phyloP scores from a whole-genome alignment of 2,797 vertebrate genomes.

The Rhodeus uyekii region DNA sequence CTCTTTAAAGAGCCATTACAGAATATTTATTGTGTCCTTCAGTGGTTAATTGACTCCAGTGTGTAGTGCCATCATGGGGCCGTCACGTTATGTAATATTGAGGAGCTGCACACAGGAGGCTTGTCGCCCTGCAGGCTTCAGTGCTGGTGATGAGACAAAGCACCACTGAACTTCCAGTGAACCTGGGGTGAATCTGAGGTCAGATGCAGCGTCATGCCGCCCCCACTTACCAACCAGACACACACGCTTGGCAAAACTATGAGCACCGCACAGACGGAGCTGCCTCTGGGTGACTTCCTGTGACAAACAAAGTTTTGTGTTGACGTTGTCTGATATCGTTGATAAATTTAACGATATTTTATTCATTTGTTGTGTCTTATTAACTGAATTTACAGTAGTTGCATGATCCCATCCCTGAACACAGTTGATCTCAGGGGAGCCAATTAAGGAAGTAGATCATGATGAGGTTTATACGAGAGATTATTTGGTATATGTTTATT shows the following conservation, averaged over 20 bases:
- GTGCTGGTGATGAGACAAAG: constrained; percentile 42
- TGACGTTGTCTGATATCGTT: constrained; percentile 18
- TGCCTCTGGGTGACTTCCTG: constrained; percentile 7
- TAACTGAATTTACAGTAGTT: not conserved
- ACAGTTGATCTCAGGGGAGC: not conserved
- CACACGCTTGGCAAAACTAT: constrained; percentile 24
- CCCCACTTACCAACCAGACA: constrained; percentile 49
- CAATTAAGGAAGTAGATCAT: constrained; percentile 11
- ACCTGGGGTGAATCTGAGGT: constrained; percentile 56
- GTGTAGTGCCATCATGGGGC: constrained; percentile 25
- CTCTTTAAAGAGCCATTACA: constrained; percentile 25
- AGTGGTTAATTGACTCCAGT: constrained; percentile 45
- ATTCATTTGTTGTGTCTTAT: not conserved
- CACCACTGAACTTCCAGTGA: constrained; percentile 57
- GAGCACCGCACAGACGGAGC: not conserved
- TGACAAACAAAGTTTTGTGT: constrained; percentile 23
- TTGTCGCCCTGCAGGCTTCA: constrained; percentile 40
- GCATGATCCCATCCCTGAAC: not conserved
- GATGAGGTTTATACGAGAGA: constrained; percentile 3
- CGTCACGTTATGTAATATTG: constrained; percentile 48
- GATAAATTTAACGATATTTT: not conserved
- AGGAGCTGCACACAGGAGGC: constrained; percentile 24
- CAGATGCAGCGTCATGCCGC: constrained; percentile 41
- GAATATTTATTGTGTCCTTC: constrained; percentile 33
- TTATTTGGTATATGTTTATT: constrained; percentile 20